Base-by-base conservation (phyloP, 2,888 invertebrate genomes). In the Atethmia centrago region DNA sequence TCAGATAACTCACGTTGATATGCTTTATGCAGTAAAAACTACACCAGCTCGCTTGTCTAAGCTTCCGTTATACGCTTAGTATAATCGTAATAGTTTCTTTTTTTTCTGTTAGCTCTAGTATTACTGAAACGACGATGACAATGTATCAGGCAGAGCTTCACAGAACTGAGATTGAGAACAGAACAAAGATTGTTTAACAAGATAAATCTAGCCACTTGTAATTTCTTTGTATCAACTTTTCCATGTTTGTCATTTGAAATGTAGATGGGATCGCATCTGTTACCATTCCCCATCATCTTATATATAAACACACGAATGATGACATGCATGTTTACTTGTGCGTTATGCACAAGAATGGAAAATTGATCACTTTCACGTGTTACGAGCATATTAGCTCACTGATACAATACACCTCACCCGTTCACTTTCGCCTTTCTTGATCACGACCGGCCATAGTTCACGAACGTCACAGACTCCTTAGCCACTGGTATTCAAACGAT, bases 391-490 rank as follows among this genome's bases (percentile, higher is more conserved):
- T 91, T 90, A 89, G 86, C 86, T 86, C 87, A 89, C 82, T 72
- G 76, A 87, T 85, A 87, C 83, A 87, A 85, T 88, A 82, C 80
- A 83, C 83, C 88, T 85, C 81, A 81, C 81, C 87, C 74, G 88
- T 88, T 90, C 90, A 92, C 92, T 93, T 92, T 93, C 91, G 87
- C 90, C 85, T 86, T 87, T 86, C 84, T 73, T 88, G 89, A 87
- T 90, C 93, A 92, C 92, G 91, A 90, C 87, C 81, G 86, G 89
- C 77, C 89, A 91, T 90, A 92, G 91, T 92, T 91, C 92, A 91
- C 86, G 84, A 79, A 75, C 79, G 83, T 83, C 79, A 81, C 76
- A 74, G 82, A 84, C 87, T 90, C 88, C 79, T 84, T 83, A 74
- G 86, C 88, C 80, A 88, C 85, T 78, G 87, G 85, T 87, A 71